These are phyloP conservation scores for Ctenodactylus gundi DNA, from an alignment of 2,113 vertebrate genomes.

Conservation along the genomic window DNA sequence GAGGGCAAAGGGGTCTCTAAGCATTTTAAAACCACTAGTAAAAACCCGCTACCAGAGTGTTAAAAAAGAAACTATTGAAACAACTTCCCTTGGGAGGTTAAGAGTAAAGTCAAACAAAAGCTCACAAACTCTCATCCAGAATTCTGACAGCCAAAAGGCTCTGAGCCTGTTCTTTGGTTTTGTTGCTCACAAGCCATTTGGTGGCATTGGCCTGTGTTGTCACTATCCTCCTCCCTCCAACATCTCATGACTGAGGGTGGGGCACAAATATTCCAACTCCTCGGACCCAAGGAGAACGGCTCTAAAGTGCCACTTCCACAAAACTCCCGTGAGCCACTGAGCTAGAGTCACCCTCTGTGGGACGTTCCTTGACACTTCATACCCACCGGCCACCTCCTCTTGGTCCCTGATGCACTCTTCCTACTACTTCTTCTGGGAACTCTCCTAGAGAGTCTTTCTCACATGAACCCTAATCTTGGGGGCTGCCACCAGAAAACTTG, in stretches of 20 bases:
- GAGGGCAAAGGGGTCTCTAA: background rate
- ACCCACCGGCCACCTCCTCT: background rate
- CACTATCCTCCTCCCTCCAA: background rate
- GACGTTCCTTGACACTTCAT: background rate
- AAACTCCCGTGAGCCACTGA: background rate
- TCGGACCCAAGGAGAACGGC: accelerated
- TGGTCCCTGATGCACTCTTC: background rate
- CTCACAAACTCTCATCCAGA: background rate
- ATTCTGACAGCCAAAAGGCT: background rate
- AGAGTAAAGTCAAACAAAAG: background rate
- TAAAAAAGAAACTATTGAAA: background rate
- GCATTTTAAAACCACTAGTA: background rate
- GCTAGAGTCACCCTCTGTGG: background rate
- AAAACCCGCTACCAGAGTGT: background rate
- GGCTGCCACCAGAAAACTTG: background rate
- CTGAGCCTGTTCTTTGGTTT: background rate
- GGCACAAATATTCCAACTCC: too few relatives aligned
- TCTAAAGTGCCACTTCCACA: background rate
- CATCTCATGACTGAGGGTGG: accelerated
- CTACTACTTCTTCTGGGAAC: background rate
- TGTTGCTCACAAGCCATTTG: background rate
- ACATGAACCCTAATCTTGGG: background rate
- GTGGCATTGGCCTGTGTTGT: background rate
- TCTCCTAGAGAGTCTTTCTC: background rate
- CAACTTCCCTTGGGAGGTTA: background rate